Evolutionary conservation across 2,888 invertebrate species (phyloP).

Genomic region (Emmelina monodactyla): DNA sequence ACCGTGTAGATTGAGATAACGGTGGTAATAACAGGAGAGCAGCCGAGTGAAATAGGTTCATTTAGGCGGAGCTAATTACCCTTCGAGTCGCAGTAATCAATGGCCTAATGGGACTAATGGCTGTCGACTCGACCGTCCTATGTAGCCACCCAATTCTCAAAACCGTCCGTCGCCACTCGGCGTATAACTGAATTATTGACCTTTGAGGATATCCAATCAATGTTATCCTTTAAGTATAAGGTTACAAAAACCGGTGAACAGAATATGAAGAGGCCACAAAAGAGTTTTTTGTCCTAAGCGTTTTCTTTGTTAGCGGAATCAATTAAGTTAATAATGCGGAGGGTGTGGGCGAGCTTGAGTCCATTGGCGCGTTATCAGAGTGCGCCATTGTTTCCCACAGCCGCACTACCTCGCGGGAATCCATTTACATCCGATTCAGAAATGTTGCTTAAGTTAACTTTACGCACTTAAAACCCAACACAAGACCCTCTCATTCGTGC

Average conservation of each 20-base stretch:
- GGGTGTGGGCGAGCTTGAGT: conserved; percentile 18
- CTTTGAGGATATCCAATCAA: too few species aligned
- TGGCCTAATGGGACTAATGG: conserved; percentile 47
- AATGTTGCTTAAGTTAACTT: conserved; percentile 22
- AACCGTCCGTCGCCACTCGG: too few species aligned
- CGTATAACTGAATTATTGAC: too few species aligned
- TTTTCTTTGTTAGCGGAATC: conserved; percentile 21
- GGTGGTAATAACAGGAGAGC: conserved; percentile 32
- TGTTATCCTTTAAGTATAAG: too few species aligned
- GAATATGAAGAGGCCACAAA: conserved; percentile 1
- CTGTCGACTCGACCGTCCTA: conserved; percentile 22
- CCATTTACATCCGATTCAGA: conserved; percentile 35
- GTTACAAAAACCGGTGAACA: neutral
- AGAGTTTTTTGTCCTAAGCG: neutral
- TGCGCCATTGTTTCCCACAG: conserved; percentile 35
- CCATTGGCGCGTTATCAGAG: conserved; percentile 28
- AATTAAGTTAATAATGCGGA: conserved; percentile 23
- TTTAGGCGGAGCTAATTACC: conserved; percentile 53
- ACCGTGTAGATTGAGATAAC: conserved; percentile 26
- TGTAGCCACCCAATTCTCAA: neutral
- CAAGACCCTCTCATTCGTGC: neutral
- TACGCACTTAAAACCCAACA: conserved; percentile 18
- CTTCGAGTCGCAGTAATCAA: conserved; percentile 42
- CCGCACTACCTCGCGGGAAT: conserved; percentile 30
- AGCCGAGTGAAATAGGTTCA: conserved; percentile 43